Evolutionary conservation across 2,113 vertebrate genomes (phyloP).

Genomic region (Rhagologus leucostigma): DNA sequence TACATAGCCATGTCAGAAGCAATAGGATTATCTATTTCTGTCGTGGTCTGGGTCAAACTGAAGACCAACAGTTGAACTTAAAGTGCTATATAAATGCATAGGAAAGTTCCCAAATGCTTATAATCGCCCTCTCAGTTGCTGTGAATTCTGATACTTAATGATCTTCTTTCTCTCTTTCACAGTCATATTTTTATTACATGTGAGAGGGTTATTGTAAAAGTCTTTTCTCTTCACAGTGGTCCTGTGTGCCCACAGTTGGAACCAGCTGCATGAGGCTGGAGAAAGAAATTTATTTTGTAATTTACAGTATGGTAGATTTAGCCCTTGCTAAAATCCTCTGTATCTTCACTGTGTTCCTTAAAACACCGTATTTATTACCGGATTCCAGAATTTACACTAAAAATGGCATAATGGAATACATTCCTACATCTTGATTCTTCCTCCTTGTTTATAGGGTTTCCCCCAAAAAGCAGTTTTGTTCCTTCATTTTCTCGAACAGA

Average conservation of each 20-base stretch:
- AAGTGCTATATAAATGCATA: constrained; percentile 30
- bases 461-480: not conserved
- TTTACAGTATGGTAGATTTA: not conserved
- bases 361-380: not conserved
- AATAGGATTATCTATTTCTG: not conserved
- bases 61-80: not conserved
- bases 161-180: not conserved
- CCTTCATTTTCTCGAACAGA: not conserved
- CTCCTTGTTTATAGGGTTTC: not conserved
- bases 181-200: not conserved
- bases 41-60: not conserved
- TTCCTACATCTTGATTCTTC: not conserved
- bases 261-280: not conserved
- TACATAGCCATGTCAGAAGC: not conserved
- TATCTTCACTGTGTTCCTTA: not conserved
- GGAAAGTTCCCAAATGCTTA: not conserved
- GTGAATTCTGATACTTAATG: not conserved
- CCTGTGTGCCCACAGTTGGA: not conserved
- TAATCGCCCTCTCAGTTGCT: not conserved
- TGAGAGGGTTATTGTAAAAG: not conserved
- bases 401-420: not conserved
- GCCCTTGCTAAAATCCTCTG: not conserved
- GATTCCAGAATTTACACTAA: not conserved
- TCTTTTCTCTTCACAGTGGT: not conserved
- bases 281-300: not conserved